These are phyloP conservation scores for Caenorhabditis zanzibari DNA, from an alignment of 2,888 invertebrate species.

Conservation along the genomic window DNA sequence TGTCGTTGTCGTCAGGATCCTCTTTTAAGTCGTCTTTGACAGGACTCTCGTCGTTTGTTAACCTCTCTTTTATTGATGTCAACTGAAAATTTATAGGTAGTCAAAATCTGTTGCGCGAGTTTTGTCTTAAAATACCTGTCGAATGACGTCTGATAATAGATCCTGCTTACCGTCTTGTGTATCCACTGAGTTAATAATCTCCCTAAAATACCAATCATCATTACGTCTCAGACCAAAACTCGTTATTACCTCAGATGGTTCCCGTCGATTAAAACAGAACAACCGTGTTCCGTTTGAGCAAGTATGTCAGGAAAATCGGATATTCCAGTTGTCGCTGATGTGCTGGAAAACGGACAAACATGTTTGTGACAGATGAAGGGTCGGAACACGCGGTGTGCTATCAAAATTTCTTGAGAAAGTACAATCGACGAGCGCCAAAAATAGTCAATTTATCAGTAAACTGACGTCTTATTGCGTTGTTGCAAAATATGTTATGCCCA, in stretches of 20 bases:
- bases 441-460: constrained; percentile 40
- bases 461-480: background rate
- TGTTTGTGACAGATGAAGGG: constrained; percentile 46
- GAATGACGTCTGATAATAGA: constrained; percentile 76
- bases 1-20: constrained; percentile 68
- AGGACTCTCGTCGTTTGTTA: constrained; percentile 65
- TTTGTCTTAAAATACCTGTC: constrained; percentile 69
- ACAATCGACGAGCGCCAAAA: constrained; percentile 29
- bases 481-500: background rate
- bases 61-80: constrained; percentile 76
- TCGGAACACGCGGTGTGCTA: constrained; percentile 13
- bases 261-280: constrained; percentile 81
- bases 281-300: constrained; percentile 81
- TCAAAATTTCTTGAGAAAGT: constrained; percentile 13
- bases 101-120: constrained; percentile 27
- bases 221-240: background rate
- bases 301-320: constrained; percentile 80
- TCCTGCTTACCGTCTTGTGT: constrained; percentile 75
- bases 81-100: constrained; percentile 65
- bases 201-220: constrained; percentile 56
- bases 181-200: constrained; percentile 76
- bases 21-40: constrained; percentile 73
- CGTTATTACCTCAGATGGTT: constrained; percentile 68
- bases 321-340: constrained; percentile 74
- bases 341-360: constrained; percentile 73